These are phyloP conservation scores for Lymantria dispar DNA, from an alignment of 2,888 invertebrate genomes.

Conservation along the genomic window DNA sequence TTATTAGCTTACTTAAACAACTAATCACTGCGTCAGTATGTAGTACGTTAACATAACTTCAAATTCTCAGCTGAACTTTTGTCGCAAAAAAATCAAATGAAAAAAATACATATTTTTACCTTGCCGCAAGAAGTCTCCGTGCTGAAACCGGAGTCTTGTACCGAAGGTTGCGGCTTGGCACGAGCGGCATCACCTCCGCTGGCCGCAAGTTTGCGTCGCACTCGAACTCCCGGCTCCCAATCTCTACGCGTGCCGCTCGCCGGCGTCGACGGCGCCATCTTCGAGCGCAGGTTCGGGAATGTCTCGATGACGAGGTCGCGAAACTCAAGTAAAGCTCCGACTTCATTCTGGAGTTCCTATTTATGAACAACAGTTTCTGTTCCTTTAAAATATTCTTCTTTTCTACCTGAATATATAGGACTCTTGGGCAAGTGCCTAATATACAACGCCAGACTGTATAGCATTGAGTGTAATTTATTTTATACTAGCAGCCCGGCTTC, in stretches of 20 bases:
- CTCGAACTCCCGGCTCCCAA: slow-evolving; percentile 92
- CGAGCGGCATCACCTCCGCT: slow-evolving; percentile 73
- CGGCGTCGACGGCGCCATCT: slow-evolving; percentile 87
- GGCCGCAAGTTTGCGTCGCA: slow-evolving; percentile 83
- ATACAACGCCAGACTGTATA: no score
- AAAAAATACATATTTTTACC: neutral
- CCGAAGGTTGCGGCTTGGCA: slow-evolving; percentile 84
- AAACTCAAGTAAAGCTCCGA: slow-evolving; percentile 94
- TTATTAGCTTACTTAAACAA: no score
- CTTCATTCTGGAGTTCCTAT: slow-evolving; percentile 95
- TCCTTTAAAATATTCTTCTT: no score
- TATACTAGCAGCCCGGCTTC: no score
- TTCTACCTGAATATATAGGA: no score
- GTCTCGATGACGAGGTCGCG: slow-evolving; percentile 97
- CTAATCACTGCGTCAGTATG: no score
- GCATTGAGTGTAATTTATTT: no score
- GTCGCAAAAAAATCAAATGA: neutral
- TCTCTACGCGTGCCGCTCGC: slow-evolving; percentile 81
- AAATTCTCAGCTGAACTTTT: no score
- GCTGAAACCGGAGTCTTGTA: slow-evolving; percentile 93
- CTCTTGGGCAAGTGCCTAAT: no score
- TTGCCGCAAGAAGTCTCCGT: slow-evolving; percentile 93
- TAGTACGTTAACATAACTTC: no score
- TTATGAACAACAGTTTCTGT: neutral
- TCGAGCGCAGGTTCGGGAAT: slow-evolving; percentile 94